Evolutionary conservation across 1,140 invertebrate species (phyloP), one percentile per base, ranked within the genome.

Genomic region (Lucilia sericata): DNA sequence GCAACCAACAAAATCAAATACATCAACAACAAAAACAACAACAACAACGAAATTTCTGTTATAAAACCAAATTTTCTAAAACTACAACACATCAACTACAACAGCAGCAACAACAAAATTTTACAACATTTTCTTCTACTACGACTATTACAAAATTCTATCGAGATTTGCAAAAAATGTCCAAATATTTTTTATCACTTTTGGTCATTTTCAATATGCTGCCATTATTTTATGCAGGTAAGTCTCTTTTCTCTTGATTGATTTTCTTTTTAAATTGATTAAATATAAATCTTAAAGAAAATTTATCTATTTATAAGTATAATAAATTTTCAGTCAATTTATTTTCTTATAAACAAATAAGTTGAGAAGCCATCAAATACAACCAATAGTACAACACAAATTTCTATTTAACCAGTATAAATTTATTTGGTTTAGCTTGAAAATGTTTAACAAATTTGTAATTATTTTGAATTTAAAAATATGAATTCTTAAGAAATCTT

Each of bases 181-280:
- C 88, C 87, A 88, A 88, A 83, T 88, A 88, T 88, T 86, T 91
- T 83, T 87, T 91, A 85, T 88, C 89, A 83, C 85, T 91, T 85
- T 84, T 91, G 86, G 88, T 91, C 87, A 87, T 91, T 86, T 88
- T 91, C 84, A 91, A 91, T 88, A 87, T 91, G 88, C 87, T 91
- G 86, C 90, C 90, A 85, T 87, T 91, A 76, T 89, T 91, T 85
- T 91, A 90, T 90, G 90, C 90, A 89, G 90, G 90, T 91, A 81
- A 90, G 90, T 90, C 19, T 55, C 14, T 55, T 42, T 42, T 42
- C 42, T 42, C 42, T 42, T 42, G 42, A 42, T 8, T 42, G 5
- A 3, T 2, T 30, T 42, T 42, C 42, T 10, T 42, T 42, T 42
- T 42, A 0, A 42, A 42, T 8, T 42, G 42, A 7, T 8, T 42